Evolutionary conservation across 2,113 vertebrate genomes (phyloP).

Genomic region (Ochotona princeps): DNA sequence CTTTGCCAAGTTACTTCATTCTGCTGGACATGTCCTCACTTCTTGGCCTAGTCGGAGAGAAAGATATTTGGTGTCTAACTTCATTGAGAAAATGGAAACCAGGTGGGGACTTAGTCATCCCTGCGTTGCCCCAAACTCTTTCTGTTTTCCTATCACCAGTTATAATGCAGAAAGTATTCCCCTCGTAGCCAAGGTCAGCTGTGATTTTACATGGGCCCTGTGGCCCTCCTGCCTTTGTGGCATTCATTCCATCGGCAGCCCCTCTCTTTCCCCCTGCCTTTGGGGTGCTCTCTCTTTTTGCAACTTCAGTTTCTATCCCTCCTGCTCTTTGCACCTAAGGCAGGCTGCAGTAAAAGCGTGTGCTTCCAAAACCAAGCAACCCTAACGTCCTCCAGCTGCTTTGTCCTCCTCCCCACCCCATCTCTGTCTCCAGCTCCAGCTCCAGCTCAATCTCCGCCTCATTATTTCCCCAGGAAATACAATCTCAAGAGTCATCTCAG

Average conservation of each 20-base stretch:
- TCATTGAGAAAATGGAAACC: not conserved
- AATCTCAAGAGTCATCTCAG: not conserved
- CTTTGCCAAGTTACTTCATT: constrained; percentile 17
- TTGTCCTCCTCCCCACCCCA: rapidly evolving
- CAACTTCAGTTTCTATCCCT: not conserved
- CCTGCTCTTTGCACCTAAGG: not conserved
- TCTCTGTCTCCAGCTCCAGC: not conserved
- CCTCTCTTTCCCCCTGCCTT: not conserved
- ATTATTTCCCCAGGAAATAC: not conserved
- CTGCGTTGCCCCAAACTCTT: not conserved
- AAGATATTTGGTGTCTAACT: not conserved
- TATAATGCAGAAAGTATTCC: not conserved
- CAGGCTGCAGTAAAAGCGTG: not conserved
- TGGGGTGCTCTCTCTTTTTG: too few species aligned
- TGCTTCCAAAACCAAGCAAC: not conserved
- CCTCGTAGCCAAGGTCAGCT: not conserved
- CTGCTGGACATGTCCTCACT: not conserved
- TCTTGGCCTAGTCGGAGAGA: constrained; percentile 14
- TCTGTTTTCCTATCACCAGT: not conserved
- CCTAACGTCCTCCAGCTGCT: not conserved
- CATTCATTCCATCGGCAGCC: too few species aligned
- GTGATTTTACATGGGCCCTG: not conserved
- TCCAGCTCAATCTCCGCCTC: too few species aligned
- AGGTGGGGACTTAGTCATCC: not conserved
- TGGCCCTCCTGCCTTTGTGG: not conserved